Evolutionary conservation across 2,113 vertebrate species (phyloP), one percentile per base, ranked within the genome.

Genomic region (Corythornis vintsioides): DNA sequence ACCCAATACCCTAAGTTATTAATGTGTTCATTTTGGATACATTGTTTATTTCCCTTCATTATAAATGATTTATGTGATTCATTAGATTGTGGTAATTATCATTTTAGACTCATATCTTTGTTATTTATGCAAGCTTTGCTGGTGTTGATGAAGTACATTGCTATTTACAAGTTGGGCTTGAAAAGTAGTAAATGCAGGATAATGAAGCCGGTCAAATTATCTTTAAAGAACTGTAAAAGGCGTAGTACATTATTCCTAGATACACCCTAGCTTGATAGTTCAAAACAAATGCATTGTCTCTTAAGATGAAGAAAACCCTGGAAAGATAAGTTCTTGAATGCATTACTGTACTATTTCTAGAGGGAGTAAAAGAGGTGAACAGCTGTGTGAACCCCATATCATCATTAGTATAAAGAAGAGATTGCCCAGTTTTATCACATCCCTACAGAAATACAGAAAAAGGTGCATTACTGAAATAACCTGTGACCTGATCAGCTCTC

Each of bases 41-140:
- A 21, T 95, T 96, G 88, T 97, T 97, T 97, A 97, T 97, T 97
- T 96, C 52, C 70, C 53, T 97, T 97, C 97, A 96, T 97, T 97
- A 96, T 96, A 97, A 96, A 94, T 97, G 96, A 98, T 97, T 97
- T 98, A 98, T 97, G 90, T 89, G 96, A 97, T 98, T 98, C 97
- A 98, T 98, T 98, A 97, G 57, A 97, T 94, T 90, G 83, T 75
- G 59, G 93, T 97, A 97, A 98, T 98, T 97, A 97, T 98, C 95
- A 97, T 94, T 97, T 96, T 97, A 97, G 93, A 93, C 83, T 97
- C 92, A 87, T 95, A 96, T 96, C 78, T 73, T 89, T 95, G 81
- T 94, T 96, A 88, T 95, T 96, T 95, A 94, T 95, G 92, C 50
- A 80, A 86, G 61, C 45, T 93, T 92, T 83, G 33, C 89, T 96